These are phyloP conservation scores for Calliopsis andreniformis DNA, from an alignment of 1,140 invertebrate genomes.

Conservation along the genomic window DNA sequence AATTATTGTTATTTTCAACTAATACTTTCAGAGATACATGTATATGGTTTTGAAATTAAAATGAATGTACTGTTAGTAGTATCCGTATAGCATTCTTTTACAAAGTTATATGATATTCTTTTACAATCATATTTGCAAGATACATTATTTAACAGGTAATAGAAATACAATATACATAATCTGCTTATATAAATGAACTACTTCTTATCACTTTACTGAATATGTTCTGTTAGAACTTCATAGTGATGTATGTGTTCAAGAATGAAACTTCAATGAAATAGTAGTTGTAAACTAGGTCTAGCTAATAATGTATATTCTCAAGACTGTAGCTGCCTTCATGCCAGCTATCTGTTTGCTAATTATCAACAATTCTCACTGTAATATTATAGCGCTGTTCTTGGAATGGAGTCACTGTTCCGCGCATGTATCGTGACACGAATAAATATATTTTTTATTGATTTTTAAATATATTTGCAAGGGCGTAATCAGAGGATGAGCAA, in stretches of 20 bases:
- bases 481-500: too few species aligned
- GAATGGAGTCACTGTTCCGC: conserved; percentile 27
- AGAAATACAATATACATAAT: neutral
- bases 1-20: too few species aligned
- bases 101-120: too few species aligned
- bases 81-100: too few species aligned
- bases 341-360: conserved; percentile 42
- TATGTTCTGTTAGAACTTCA: neutral
- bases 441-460: neutral
- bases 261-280: neutral
- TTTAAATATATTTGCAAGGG: too few species aligned
- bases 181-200: neutral
- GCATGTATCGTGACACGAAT: neutral
- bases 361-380: conserved; percentile 40
- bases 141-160: neutral
- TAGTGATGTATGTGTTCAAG: too few species aligned
- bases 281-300: conserved; percentile 14
- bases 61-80: too few species aligned
- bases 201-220: neutral
- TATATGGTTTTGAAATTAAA: too few species aligned
- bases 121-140: too few species aligned
- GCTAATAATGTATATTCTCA: conserved; percentile 33
- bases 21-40: too few species aligned
- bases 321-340: neutral
- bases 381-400: conserved; percentile 19